phyloP scores from a whole-genome alignment of 2,888 invertebrate species.

The Siphonodentalium dalli region DNA sequence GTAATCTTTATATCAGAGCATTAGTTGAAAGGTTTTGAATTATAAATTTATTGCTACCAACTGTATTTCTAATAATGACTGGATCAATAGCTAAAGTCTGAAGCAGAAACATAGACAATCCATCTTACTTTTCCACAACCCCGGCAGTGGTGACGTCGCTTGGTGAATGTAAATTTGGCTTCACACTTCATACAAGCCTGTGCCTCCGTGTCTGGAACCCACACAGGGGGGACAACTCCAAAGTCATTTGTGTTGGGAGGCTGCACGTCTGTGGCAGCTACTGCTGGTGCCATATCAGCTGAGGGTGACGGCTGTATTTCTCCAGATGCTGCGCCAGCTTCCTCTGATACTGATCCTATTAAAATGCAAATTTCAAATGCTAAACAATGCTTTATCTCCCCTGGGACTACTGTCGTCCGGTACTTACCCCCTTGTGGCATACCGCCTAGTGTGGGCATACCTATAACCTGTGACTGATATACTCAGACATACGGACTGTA shows the following conservation, averaged over 20 bases:
- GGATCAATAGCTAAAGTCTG: too few relatives aligned
- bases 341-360: conserved; percentile 15
- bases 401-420: too few relatives aligned
- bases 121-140: conserved; percentile 79
- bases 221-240: conserved; percentile 81
- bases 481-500: too few relatives aligned
- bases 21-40: too few relatives aligned
- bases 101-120: background rate
- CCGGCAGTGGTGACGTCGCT: conserved; percentile 82
- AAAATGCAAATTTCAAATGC: too few relatives aligned
- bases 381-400: too few relatives aligned
- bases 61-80: too few relatives aligned
- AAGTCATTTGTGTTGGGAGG: conserved; percentile 62
- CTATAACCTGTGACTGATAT: too few relatives aligned
- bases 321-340: conserved; percentile 27
- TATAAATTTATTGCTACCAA: too few relatives aligned
- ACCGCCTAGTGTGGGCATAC: too few relatives aligned
- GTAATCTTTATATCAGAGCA: too few relatives aligned
- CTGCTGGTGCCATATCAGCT: conserved; percentile 16
- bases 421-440: too few relatives aligned
- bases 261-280: conserved; percentile 17
- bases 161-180: conserved; percentile 80
- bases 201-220: conserved; percentile 87
- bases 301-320: conserved; percentile 22
- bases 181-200: conserved; percentile 84